Evolutionary conservation across 1,140 invertebrate species (phyloP).

Genomic region (Asobara japonica): DNA sequence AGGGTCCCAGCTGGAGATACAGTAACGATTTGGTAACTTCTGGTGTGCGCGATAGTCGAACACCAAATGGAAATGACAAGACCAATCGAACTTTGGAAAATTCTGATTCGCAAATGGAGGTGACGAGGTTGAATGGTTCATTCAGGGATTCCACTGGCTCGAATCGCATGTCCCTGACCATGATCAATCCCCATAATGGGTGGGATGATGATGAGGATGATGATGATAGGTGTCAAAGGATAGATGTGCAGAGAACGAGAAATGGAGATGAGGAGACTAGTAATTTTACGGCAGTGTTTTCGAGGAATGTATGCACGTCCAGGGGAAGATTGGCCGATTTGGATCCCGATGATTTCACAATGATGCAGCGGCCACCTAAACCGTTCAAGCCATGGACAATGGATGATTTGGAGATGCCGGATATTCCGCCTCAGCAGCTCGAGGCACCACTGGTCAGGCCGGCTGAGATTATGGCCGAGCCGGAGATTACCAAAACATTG

Average conservation of each 20-base stretch:
- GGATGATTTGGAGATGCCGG: slow-evolving; percentile 47
- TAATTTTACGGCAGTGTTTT: background rate
- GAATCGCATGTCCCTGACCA: background rate
- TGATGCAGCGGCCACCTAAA: slow-evolving; percentile 34
- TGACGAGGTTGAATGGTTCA: background rate
- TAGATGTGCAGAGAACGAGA: background rate
- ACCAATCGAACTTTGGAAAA: background rate
- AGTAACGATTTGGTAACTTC: slow-evolving; percentile 21
- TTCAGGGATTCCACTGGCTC: background rate
- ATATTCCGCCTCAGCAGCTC: slow-evolving; percentile 19
- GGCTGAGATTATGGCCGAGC: slow-evolving; percentile 19
- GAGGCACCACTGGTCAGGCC: background rate
- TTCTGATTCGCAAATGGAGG: background rate
- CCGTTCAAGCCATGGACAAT: slow-evolving; percentile 27
- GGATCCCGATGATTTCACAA: slow-evolving; percentile 47
- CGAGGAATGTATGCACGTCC: background rate
- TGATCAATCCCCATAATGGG: background rate
- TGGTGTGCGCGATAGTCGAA: background rate
- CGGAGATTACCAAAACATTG: slow-evolving; percentile 41
- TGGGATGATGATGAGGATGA: slow-evolving; percentile 28
- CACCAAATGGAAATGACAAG: background rate
- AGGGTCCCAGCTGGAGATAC: slow-evolving; percentile 62
- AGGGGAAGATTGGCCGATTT: slow-evolving; percentile 26
- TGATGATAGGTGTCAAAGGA: background rate
- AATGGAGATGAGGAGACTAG: background rate